Base-by-base conservation (phyloP, 2,888 invertebrate species). In the Ormyrus labotus region DNA sequence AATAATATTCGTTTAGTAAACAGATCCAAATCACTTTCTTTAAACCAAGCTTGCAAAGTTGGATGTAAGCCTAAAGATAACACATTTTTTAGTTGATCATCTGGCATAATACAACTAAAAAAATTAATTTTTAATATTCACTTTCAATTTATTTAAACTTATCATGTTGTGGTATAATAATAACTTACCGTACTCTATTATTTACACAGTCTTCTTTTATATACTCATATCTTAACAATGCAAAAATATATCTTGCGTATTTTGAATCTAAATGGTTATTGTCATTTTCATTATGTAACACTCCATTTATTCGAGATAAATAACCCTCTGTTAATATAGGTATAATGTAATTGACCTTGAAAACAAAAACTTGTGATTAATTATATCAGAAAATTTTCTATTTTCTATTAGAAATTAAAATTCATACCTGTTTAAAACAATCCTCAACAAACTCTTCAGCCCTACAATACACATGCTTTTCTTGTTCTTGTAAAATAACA, bases 361-460 rank as follows among this genome's bases (percentile, higher is more conserved):
- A 70, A 69, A 34, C 6, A 57, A 51, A 82, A n/a, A 61, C 67
- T 70, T 50, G 34, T 68, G 67, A 34, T 58, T 78, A 53, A 60
- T 3, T 45, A 70, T 50, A 47, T n/a, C 50, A 11, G 47, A 50
- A 6, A 45, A 72, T 51, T 10, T 72, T 45, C 34, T 68, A 57
- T 57, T 65, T 60, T 69, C 48, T 11, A 11, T 70, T 34, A 47
- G 9, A 51, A 47, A 60, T 72, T 71, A n/a, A n/a, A 51, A 61
- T 60, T 34, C 34, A 34, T 74, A 93, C 93, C 91, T 93, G 93
- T 87, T 92, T 92, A 87, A 93, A 92, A 87, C 92, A 92, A 87
- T 93, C 92, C 63, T 93, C 91, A 47, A 93, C 92, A 83, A 92
- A 93, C 82, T 92, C 92, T 82, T 93, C 92, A 71, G 92, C 93